Evolutionary conservation across 2,888 invertebrate species (phyloP), one percentile per base, ranked within the genome.

Genomic region (Mechanitis mazaeus): DNA sequence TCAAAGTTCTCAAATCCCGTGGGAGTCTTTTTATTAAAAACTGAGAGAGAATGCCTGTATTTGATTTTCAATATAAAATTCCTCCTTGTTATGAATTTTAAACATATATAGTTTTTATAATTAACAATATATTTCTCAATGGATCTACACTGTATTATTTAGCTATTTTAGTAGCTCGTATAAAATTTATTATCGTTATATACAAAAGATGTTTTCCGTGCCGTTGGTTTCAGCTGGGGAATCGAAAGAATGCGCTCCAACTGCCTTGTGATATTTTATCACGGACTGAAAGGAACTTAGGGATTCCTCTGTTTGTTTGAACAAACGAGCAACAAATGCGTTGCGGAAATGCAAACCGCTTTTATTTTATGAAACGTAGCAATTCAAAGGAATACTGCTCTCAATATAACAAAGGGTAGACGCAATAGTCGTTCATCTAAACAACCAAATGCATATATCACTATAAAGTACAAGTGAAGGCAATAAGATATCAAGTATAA

Each of bases 21-120:
- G 77, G 72, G 83, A 83, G 77, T 76, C 78, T 84, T 85, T 83
- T 85, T 86, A 85, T 84, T 84, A 84, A 85, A 85, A 83, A 77
- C 80, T 78, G 76, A 75, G 75, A 75, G 71, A 66, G 63, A 58
- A 61, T 63, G 56, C 47, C 35, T 35, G 28, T 28, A 31, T 50
- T 50, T 31, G 11, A 50, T 50, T 50, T 2, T 50, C 28, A 31
- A 50, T 28, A 31, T 50, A 6, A 31, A 50, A 6, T 35, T 35
- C 35, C 35, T 35, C 35, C 35, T 35, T 1, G 42, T 42, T 42
- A 42, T 42, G 42, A 9, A 9, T 42, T 9, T 42, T 7, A 42
- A 9, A 42, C 9, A 9, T 42, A 42, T 9, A 11, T 42, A 9
- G 9, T 35, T 5, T 5, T 35, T 35, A 35, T 35, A 35, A 20